These are phyloP conservation scores for Eulacestoma nigropectus DNA, from an alignment of 2,113 vertebrate genomes.

Conservation along the genomic window DNA sequence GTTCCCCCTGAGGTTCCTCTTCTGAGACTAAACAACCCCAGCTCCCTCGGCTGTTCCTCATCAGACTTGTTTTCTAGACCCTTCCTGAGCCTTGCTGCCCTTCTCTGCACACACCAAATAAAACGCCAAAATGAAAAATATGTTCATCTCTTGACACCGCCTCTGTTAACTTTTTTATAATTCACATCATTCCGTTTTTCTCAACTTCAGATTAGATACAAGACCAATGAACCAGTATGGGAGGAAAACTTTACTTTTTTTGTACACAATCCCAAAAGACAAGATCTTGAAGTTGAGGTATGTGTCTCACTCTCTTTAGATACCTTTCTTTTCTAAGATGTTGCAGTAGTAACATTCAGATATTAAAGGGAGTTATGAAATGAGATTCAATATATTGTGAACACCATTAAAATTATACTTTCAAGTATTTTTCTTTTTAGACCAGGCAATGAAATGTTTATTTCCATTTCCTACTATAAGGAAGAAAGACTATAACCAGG, in stretches of 20 bases:
- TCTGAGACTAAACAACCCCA: background rate
- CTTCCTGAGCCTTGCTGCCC: background rate
- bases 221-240: constrained; percentile 93
- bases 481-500: background rate
- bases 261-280: constrained; percentile 88
- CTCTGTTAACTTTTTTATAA: background rate
- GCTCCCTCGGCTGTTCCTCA: background rate
- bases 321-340: background rate
- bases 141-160: background rate
- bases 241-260: constrained; percentile 93
- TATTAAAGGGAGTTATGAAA: background rate
- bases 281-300: constrained; percentile 95
- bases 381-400: background rate
- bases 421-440: background rate
- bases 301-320: background rate
- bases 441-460: background rate
- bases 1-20: background rate
- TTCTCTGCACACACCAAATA: background rate
- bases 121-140: background rate
- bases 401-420: background rate
- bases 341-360: background rate
- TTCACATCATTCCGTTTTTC: background rate
- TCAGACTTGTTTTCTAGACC: background rate
- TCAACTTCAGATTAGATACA: constrained; percentile 82
- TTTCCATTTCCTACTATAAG: background rate